These are phyloP conservation scores for Lasioglossum morio DNA, from an alignment of 2,888 invertebrate genomes.

Conservation along the genomic window DNA sequence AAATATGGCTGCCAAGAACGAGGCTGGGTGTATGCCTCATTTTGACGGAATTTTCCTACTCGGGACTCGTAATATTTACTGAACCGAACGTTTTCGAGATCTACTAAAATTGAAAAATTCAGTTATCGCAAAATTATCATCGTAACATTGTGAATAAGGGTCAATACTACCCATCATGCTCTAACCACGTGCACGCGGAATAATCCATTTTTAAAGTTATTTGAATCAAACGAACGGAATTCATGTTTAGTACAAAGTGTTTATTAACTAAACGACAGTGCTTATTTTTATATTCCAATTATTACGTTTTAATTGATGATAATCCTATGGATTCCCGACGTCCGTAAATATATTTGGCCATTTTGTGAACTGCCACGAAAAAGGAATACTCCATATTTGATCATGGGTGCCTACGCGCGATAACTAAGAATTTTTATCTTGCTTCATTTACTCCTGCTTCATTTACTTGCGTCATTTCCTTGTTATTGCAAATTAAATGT, in stretches of 20 bases:
- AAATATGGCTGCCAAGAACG: constrained; percentile 49
- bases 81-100: background rate
- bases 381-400: constrained; percentile 57
- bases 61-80: background rate
- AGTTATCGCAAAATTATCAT: background rate
- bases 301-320: background rate
- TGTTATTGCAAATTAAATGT: background rate
- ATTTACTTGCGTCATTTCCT: background rate
- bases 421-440: background rate
- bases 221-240: background rate
- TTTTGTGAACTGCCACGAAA: constrained; percentile 60
- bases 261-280: background rate
- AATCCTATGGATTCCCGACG: background rate
- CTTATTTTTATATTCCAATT: background rate
- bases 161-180: constrained; percentile 8
- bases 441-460: background rate
- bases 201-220: background rate
- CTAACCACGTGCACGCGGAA: constrained; percentile 31
- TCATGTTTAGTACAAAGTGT: background rate
- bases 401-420: constrained; percentile 21
- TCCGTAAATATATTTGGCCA: constrained; percentile 52
- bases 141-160: background rate
- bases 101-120: background rate
- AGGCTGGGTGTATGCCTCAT: background rate
- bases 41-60: background rate